A percentile compares a stretch with the other conserved stretches of the same genome.
These are phyloP conservation scores for Aethes cnicana DNA, from an alignment of 2,888 invertebrate genomes.

Conservation along the genomic window DNA sequence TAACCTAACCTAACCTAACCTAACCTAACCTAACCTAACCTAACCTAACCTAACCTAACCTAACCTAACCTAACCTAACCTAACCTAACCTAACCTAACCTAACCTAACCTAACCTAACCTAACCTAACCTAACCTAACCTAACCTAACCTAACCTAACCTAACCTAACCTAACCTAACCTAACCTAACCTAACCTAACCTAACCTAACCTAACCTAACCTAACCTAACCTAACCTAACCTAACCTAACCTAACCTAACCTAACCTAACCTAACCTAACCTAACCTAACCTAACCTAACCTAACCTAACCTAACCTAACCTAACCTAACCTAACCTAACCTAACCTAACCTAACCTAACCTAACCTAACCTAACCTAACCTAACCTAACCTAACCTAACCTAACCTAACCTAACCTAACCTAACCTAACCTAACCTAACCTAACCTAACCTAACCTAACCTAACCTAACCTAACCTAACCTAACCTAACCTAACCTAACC, in stretches of 20 bases:
- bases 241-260: not conserved
- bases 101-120: not conserved
- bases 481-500: constrained; percentile 8
- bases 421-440: constrained; percentile 8
- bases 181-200: not conserved
- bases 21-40: not conserved
- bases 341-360: constrained; percentile 8
- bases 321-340: constrained; percentile 8
- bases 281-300: constrained; percentile 6
- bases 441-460: constrained; percentile 8
- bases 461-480: constrained; percentile 8
- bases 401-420: constrained; percentile 8
- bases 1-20: not conserved
- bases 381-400: constrained; percentile 8
- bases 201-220: not conserved
- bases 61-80: not conserved
- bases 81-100: not conserved
- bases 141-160: not conserved
- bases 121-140: not conserved
- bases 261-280: not conserved
- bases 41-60: not conserved
- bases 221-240: not conserved
- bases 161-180: not conserved
- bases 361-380: constrained; percentile 8
- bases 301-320: constrained; percentile 8